Evolutionary conservation across 2,888 invertebrate species (phyloP), one percentile per base, ranked within the genome.

Genomic region (Lepidocyrtoides sp.): DNA sequence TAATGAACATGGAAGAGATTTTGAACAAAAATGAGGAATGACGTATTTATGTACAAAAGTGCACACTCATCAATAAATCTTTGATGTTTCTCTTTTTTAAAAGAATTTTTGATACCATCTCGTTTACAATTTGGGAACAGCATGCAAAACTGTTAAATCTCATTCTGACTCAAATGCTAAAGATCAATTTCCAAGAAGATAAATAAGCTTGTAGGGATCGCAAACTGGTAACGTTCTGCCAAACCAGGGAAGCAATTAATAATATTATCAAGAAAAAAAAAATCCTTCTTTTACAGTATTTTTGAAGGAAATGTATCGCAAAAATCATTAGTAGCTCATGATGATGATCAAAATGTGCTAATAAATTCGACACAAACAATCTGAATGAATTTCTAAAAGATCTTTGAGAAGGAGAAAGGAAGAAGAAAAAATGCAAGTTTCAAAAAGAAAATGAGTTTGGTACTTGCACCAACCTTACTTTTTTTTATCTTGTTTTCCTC

Each of bases 1-100:
- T 32, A 66, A 29, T 66, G 32, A 66, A 32, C n/a, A 5, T 66
- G 10, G 4, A 32, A 14, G 14, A 14, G 32, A 32, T 14, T 14
- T 66, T 32, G 29, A n/a, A n/a, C n/a, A 32, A 66, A 66, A 66
- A 66, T 66, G 63, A 66, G 32, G 20, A 32, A 32, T 66, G 63
- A 66, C n/a, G 63, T 32, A 20, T 3, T 0, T 1, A 66, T 14
- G n/a, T 29, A 5, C 29, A 32, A 10, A 14, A n/a, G n/a, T 26
- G 23, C 14, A 26, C 3, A 26, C 60, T 10, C 26, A 23, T 10
- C 2, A 60, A 60, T 14, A 66, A 66, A 32, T 66, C 63, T 66
- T 66, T 66, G 63, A 66, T 66, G 63, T 66, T 29, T 66, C n/a
- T n/a, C n/a, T n/a, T n/a, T n/a, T n/a, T n/a, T n/a, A n/a, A n/a